These are phyloP conservation scores for Chanos chanos DNA, from an alignment of 2,797 vertebrate genomes.

Conservation along the genomic window DNA sequence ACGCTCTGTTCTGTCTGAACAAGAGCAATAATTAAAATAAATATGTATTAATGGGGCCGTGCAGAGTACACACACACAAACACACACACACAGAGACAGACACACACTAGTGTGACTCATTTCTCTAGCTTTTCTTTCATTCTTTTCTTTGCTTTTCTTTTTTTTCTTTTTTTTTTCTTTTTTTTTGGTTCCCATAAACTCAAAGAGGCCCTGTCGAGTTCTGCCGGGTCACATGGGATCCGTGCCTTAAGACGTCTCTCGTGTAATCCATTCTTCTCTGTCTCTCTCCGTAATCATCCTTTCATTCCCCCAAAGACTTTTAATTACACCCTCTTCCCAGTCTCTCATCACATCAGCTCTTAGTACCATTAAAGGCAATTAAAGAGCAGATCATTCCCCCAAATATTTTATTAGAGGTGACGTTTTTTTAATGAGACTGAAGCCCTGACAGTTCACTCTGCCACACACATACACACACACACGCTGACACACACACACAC, in stretches of 20 bases:
- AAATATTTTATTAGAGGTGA: conserved; percentile 53
- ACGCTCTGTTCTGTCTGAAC: too few relatives aligned
- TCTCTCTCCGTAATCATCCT: background rate
- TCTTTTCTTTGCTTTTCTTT: conserved; percentile 24
- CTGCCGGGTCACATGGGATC: conserved; percentile 30
- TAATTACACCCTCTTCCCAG: conserved; percentile 46
- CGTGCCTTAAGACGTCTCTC: conserved; percentile 30
- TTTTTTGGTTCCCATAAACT: conserved; percentile 37
- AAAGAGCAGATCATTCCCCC: conserved; percentile 44
- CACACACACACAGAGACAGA: too few relatives aligned
- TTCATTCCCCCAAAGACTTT: conserved; percentile 35
- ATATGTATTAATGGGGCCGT: too few relatives aligned
- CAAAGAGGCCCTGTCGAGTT: conserved; percentile 21
- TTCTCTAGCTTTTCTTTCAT: too few relatives aligned
- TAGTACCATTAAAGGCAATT: conserved; percentile 46
- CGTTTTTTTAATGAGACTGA: conserved; percentile 38
- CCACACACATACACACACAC: conserved; percentile 18
- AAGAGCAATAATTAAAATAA: too few relatives aligned
- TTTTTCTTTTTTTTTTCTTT: conserved; percentile 11
- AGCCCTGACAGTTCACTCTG: conserved; percentile 27
- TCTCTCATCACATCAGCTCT: conserved; percentile 38
- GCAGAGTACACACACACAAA: too few relatives aligned
- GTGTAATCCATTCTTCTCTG: conserved; percentile 35
- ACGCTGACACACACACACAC: conserved; percentile 1
- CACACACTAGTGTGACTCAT: too few relatives aligned